These are phyloP conservation scores for Drosophila sechellia DNA, from an alignment of 1,140 invertebrate species.

Conservation along the genomic window DNA sequence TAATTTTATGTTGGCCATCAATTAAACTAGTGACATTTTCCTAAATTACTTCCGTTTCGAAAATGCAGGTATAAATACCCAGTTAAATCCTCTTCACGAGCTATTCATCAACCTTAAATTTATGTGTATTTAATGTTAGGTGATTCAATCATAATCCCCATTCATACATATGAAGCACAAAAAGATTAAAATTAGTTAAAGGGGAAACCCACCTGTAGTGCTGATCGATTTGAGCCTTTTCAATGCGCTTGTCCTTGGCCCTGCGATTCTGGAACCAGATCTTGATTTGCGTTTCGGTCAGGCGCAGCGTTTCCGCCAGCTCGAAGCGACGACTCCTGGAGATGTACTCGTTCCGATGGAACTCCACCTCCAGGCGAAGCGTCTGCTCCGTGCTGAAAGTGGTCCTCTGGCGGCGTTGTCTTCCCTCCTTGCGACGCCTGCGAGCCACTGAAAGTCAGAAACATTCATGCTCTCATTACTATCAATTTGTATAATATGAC, in stretches of 20 bases:
- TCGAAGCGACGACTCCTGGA: constrained; percentile 94
- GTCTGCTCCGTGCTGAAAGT: constrained; percentile 98
- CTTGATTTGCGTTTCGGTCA: constrained; percentile 97
- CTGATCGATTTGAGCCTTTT: constrained; percentile 97
- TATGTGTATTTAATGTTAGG: no score
- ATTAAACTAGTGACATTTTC: constrained; percentile 73
- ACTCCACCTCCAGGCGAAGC: constrained; percentile 94
- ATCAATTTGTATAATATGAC: no score
- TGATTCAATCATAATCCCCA: no score
- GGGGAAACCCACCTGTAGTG: constrained; percentile 90
- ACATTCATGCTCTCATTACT: no score
- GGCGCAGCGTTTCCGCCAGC: constrained; percentile 91
- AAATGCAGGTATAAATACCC: constrained; percentile 24
- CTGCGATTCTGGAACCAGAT: constrained; percentile 98
- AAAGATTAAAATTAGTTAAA: no score
- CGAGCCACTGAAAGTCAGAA: constrained; percentile 89
- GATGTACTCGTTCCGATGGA: constrained; percentile 95
- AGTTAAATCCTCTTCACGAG: constrained; percentile 13
- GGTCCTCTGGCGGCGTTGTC: constrained; percentile 94
- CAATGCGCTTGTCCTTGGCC: constrained; percentile 97
- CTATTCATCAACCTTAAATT: constrained; percentile 1
- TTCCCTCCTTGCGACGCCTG: constrained; percentile 92
- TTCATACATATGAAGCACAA: no score
- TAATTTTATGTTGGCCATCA: constrained; percentile 82
- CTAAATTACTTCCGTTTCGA: constrained; percentile 79